Evolutionary conservation across 2,888 invertebrate genomes (phyloP).

Genomic region (Diaphora mendica): DNA sequence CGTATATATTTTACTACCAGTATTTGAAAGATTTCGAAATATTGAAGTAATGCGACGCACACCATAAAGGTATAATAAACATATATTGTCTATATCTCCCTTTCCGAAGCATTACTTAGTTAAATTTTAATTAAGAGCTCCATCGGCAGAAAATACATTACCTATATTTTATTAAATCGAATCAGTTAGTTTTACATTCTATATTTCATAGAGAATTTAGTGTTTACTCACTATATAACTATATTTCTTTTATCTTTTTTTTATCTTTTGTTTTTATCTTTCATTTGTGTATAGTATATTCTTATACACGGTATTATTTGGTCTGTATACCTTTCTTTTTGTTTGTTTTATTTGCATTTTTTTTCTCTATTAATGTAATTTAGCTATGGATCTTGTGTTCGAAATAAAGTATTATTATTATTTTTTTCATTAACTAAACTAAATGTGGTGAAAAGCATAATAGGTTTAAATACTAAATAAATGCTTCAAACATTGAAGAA

Average conservation of each 20-base stretch:
- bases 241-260: too few relatives aligned
- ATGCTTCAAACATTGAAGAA: slow-evolving; percentile 22
- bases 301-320: too few relatives aligned
- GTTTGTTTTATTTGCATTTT: too few relatives aligned
- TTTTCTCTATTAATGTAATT: too few relatives aligned
- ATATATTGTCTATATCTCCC: background rate
- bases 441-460: slow-evolving; percentile 26
- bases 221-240: background rate
- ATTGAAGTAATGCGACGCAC: slow-evolving; percentile 29
- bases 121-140: slow-evolving; percentile 9
- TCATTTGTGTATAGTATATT: slow-evolving; percentile 7
- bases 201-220: background rate
- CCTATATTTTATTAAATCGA: background rate
- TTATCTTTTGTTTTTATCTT: too few relatives aligned
- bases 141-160: background rate
- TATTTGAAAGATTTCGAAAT: slow-evolving; percentile 41
- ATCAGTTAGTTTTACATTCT: background rate
- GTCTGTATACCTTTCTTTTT: too few relatives aligned
- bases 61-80: slow-evolving; percentile 19
- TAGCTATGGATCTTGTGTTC: too few relatives aligned
- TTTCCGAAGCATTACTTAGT: background rate
- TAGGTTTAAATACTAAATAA: slow-evolving; percentile 27
- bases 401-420: too few relatives aligned
- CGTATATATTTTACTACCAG: slow-evolving; percentile 16
- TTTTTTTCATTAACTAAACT: too few relatives aligned